Base-by-base conservation (phyloP, 2,113 vertebrate species). In the Halcyon senegalensis region DNA sequence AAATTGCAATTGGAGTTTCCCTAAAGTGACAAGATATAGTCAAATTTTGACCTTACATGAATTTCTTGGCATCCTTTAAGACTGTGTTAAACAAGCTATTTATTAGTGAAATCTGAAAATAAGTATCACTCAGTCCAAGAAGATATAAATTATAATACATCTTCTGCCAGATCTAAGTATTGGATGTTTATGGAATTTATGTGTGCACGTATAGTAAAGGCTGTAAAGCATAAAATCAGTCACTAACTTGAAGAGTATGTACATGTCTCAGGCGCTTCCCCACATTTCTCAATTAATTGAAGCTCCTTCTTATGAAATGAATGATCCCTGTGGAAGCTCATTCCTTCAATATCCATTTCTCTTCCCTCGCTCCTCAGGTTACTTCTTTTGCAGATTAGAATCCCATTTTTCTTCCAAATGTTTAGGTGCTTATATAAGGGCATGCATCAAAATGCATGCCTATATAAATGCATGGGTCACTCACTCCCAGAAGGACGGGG, bases 121-220 rank as follows among this genome's bases (percentile, higher is more conserved):
- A 81, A 87, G 37, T 48, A 83, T 80, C 91, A 83, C 43, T 63
- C 55, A 55, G 62, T 79, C 46, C 68, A 95, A 64, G 16, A 76
- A 77, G 75, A 74, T 46, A 92, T 96, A 94, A 95, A 95, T 96
- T 94, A 93, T 62, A 91, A 95, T 85, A 89, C 4, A 33, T 91
- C 33, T 89, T 96, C 44, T 90, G 31, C 50, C 58, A 90, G 69
- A 89, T 87, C 55, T 94, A 84, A 94, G 31, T 72, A 76, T 35
- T 86, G 33, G 28, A 87, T 77, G n/a, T 46, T 95, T 84, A 72
- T 62, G 17, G 63, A 83, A 75, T 78, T 93, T 77, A 84, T 83
- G 86, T 90, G 28, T 93, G 73, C 84, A 93, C 76, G 46, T 87
- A 95, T 70, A 66, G 39, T 51, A 95, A 89, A 93, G 81, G 69